These are phyloP conservation scores for Samia ricini DNA, from an alignment of 1,140 invertebrate genomes.

Conservation along the genomic window DNA sequence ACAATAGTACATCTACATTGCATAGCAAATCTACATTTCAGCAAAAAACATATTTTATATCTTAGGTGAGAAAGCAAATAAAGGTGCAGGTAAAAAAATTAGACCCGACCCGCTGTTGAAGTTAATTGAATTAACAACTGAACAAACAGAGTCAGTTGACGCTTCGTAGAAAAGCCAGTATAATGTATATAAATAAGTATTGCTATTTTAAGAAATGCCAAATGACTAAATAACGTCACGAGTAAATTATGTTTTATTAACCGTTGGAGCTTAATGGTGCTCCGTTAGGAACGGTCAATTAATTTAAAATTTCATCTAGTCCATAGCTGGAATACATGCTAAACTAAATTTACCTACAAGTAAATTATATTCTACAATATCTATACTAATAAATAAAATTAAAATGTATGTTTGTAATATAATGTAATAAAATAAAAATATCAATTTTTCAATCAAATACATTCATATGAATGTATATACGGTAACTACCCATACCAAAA, in stretches of 20 bases:
- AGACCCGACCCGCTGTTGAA: background rate
- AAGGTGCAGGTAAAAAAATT: background rate
- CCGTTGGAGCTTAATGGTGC: background rate
- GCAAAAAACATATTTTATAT: background rate
- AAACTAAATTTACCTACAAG: too few species aligned
- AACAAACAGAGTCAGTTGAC: background rate
- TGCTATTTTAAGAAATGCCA: background rate
- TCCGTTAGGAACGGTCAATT: constrained; percentile 8
- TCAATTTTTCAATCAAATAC: too few species aligned
- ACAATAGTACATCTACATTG: too few species aligned
- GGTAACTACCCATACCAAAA: too few species aligned
- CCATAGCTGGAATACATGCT: background rate
- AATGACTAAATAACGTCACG: background rate
- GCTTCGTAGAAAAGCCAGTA: background rate
- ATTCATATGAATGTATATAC: too few species aligned
- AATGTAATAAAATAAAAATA: too few species aligned
- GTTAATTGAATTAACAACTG: constrained; percentile 2
- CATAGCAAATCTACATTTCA: too few species aligned
- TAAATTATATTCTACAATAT: too few species aligned
- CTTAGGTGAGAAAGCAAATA: background rate
- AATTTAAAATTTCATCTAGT: constrained; percentile 20
- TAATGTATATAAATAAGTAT: too few species aligned
- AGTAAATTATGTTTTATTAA: constrained; percentile 13
- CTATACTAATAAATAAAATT: too few species aligned
- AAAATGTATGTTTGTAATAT: too few species aligned